Conservation (phyloP, 2,888 invertebrate species). For the Prenolepis imparis region DNA sequence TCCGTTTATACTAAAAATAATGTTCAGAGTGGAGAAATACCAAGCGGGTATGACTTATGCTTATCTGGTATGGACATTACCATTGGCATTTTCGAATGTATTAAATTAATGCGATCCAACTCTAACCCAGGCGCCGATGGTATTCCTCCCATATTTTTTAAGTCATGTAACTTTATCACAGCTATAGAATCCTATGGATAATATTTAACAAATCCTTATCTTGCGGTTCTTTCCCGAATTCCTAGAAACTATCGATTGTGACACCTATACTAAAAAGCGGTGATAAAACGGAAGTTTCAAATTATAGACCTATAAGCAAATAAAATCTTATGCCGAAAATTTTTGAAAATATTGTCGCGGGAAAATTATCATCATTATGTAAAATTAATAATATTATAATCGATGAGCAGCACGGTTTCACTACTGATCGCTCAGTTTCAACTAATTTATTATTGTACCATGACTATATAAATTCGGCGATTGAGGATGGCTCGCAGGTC, state of each 20-base stretch:
- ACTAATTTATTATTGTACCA: too few relatives aligned
- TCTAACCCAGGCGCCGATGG: conserved; percentile 43
- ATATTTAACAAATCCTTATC: conserved; percentile 57
- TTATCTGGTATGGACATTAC: too few relatives aligned
- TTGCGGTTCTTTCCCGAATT: conserved; percentile 54
- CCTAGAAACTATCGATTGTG: conserved; percentile 58
- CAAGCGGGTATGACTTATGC: too few relatives aligned
- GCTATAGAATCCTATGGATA: conserved; percentile 32
- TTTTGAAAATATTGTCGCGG: too few relatives aligned
- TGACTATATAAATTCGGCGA: too few relatives aligned
- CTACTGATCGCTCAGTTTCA: too few relatives aligned
- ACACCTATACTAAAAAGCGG: conserved; percentile 63
- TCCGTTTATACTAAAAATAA: too few relatives aligned
- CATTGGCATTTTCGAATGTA: not conserved
- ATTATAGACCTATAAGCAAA: conserved; percentile 63
- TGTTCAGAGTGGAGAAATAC: too few relatives aligned
- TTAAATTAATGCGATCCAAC: not conserved
- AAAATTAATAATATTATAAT: too few relatives aligned
- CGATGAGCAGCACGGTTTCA: too few relatives aligned
- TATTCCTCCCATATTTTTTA: conserved; percentile 42
- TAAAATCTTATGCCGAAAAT: not conserved
- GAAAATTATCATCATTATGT: too few relatives aligned
- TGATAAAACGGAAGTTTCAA: conserved; percentile 34
- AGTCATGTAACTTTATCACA: conserved; percentile 43
- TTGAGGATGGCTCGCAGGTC: too few relatives aligned